Evolutionary conservation across 2,888 invertebrate genomes (phyloP), one percentile per base, ranked within the genome.

Genomic region (Agrochola lota): DNA sequence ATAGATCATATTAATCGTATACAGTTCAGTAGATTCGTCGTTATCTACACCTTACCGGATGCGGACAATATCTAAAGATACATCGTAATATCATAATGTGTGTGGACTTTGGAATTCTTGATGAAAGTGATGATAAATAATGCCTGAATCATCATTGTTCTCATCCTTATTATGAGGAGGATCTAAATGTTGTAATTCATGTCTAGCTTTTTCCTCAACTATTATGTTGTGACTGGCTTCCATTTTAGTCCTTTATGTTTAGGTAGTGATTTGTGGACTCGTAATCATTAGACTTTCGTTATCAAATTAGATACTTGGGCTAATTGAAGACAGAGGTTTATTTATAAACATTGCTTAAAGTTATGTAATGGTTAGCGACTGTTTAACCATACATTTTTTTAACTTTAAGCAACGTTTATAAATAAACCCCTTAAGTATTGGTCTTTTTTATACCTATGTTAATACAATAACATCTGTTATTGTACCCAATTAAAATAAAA

Each of bases 21-120:
- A 68, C 23, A 59, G n/a, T 71, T 52, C 55, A 67, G 12, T 59
- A 30, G 23, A 23, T 26, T 35, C 63, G 40, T 55, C 43, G 26
- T 79, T 81, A 81, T 83, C 72, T 55, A 23, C n/a, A 66, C 30
- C 55, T 59, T 83, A 62, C 68, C 85, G 85, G 81, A 83, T 83
- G 64, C 71, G n/a, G 43, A 74, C 0, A 40, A 35, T 63, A 71
- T 83, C 71, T 43, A 60, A 66, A 43, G 67, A 71, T 72, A 66
- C 46, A 59, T 67, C n/a, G 64, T 46, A 43, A 63, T 69, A 55
- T 68, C 30, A 55, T 20, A 64, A 52, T 49, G 20, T 20, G 55
- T 46, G 26, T 81, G 77, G 49, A 80, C 80, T 83, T 80, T 83
- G 83, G 20, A 35, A 55, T 70, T 35, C 20, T n/a, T 69, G 26